Evolutionary conservation across 2,113 vertebrate genomes (phyloP).

Genomic region (Petroica traversi): DNA sequence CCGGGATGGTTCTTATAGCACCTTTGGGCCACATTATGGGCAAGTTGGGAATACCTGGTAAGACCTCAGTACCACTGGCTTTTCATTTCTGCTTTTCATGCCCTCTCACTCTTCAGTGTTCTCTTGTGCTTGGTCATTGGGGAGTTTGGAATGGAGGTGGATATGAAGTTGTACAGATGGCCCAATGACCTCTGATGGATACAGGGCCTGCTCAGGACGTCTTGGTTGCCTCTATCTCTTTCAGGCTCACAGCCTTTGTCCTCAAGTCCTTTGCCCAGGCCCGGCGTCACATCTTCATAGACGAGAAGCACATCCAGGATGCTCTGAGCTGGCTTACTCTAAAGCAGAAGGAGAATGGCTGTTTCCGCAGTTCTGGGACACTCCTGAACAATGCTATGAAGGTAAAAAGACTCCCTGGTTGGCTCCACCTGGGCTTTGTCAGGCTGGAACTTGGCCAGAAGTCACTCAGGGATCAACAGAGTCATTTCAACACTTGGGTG

Average conservation of each 20-base stretch:
- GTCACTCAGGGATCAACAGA: neutral
- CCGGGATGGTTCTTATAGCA: slow-evolving; percentile 81
- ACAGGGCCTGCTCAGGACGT: neutral
- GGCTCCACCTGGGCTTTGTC: neutral
- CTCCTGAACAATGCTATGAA: slow-evolving; percentile 75
- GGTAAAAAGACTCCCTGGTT: slow-evolving; percentile 42
- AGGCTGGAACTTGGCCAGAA: slow-evolving; percentile 54
- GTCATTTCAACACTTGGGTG: neutral
- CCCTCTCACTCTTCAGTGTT: neutral
- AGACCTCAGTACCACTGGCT: neutral
- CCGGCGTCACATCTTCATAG: slow-evolving; percentile 61
- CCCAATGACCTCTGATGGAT: slow-evolving; percentile 39
- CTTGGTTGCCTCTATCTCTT: neutral
- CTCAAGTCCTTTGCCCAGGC: slow-evolving; percentile 74
- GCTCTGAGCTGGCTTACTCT: slow-evolving; percentile 59
- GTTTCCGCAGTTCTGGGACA: slow-evolving; percentile 62
- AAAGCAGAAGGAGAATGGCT: slow-evolving; percentile 73
- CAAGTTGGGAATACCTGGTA: slow-evolving; percentile 85
- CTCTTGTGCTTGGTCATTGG: neutral
- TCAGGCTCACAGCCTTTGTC: slow-evolving; percentile 77
- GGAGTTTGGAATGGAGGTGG: neutral
- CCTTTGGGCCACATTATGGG: slow-evolving; percentile 75
- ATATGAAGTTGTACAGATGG: neutral
- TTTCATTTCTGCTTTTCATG: neutral
- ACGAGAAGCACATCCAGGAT: slow-evolving; percentile 56